Evolutionary conservation across 2,797 vertebrate genomes (phyloP).

Genomic region (Melanotaenia trifasciata): DNA sequence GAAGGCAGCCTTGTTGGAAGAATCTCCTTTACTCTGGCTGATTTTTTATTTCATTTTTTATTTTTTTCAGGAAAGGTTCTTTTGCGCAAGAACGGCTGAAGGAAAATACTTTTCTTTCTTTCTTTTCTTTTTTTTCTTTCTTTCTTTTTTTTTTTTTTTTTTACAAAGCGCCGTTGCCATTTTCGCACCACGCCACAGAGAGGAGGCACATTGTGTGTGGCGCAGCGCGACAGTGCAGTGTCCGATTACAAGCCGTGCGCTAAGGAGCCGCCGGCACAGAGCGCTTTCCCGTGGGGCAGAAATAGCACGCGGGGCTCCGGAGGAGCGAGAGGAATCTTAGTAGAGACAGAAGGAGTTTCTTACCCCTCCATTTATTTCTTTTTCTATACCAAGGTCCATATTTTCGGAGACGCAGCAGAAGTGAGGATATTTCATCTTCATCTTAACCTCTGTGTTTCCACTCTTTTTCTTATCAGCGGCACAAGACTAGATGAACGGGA

Average conservation of each 20-base stretch:
- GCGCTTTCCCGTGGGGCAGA: constrained; percentile 62
- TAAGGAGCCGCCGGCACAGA: constrained; percentile 66
- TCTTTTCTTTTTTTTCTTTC: neutral
- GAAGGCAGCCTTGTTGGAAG: constrained; percentile 37
- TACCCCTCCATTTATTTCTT: neutral
- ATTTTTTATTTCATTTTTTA: neutral
- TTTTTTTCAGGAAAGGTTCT: neutral
- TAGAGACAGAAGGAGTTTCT: constrained; percentile 44
- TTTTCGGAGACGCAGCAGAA: constrained; percentile 44
- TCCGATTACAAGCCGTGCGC: constrained; percentile 78
- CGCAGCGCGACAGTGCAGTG: constrained; percentile 77
- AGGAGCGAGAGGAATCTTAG: constrained; percentile 59
- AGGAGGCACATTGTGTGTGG: constrained; percentile 70
- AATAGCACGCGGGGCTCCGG: constrained; percentile 56
- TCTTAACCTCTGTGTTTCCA: constrained; percentile 25
- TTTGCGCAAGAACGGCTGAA: constrained; percentile 16
- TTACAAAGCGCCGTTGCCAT: neutral
- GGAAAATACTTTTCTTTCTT: constrained; percentile 28
- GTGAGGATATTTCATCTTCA: constrained; percentile 74
- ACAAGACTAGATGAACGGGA: constrained; percentile 80
- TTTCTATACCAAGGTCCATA: constrained; percentile 27
- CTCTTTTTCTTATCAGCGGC: constrained; percentile 57
- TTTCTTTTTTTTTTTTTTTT: neutral
- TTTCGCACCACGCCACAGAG: constrained; percentile 36
- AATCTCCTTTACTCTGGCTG: constrained; percentile 25